A percentile compares a stretch with the other conserved stretches of the same genome.
Conservation (phyloP, 2,113 vertebrate genomes). For the Siniperca chuatsi region DNA sequence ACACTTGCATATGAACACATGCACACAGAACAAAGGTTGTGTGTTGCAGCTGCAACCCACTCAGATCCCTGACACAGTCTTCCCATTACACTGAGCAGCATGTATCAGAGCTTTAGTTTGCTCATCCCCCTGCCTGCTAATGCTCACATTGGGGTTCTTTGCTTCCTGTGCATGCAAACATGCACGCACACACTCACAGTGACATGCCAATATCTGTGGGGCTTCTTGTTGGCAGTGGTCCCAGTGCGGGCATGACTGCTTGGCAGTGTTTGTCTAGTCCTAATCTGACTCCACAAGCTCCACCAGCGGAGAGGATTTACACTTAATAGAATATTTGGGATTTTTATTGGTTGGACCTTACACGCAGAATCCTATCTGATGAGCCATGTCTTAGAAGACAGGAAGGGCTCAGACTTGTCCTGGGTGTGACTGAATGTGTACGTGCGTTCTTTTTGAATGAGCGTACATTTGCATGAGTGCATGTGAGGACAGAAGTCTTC, state of each 20-base stretch:
- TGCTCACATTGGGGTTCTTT: slow-evolving; percentile 62
- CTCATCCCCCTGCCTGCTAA: slow-evolving; percentile 68
- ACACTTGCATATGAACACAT: slow-evolving; percentile 17
- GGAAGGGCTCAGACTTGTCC: slow-evolving; percentile 42
- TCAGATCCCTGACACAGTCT: slow-evolving; percentile 53
- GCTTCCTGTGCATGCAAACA: slow-evolving; percentile 32
- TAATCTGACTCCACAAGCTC: slow-evolving; percentile 75
- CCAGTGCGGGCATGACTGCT: slow-evolving; percentile 59
- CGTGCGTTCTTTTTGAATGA: slow-evolving; percentile 43
- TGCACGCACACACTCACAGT: slow-evolving; percentile 21
- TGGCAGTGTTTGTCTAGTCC: slow-evolving; percentile 63
- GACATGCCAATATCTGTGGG: slow-evolving; percentile 58
- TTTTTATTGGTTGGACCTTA: slow-evolving; percentile 68
- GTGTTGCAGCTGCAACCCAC: slow-evolving; percentile 57
- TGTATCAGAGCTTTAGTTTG: slow-evolving; percentile 68
- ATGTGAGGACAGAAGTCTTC: slow-evolving; percentile 14
- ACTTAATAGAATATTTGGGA: slow-evolving; percentile 74
- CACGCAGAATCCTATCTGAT: slow-evolving; percentile 65
- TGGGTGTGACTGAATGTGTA: slow-evolving; percentile 35
- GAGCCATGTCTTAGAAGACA: slow-evolving; percentile 45
- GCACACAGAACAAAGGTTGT: slow-evolving; percentile 48
- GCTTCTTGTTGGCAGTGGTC: slow-evolving; percentile 63
- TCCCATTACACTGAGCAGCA: slow-evolving; percentile 68
- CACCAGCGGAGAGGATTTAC: slow-evolving; percentile 68
- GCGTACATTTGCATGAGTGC: slow-evolving; percentile 18